Percentiles rank a stretch among this genome's conserved stretches.
These are phyloP conservation scores for Camponotus vicinus DNA, from an alignment of 1,140 invertebrate genomes.

Conservation along the genomic window DNA sequence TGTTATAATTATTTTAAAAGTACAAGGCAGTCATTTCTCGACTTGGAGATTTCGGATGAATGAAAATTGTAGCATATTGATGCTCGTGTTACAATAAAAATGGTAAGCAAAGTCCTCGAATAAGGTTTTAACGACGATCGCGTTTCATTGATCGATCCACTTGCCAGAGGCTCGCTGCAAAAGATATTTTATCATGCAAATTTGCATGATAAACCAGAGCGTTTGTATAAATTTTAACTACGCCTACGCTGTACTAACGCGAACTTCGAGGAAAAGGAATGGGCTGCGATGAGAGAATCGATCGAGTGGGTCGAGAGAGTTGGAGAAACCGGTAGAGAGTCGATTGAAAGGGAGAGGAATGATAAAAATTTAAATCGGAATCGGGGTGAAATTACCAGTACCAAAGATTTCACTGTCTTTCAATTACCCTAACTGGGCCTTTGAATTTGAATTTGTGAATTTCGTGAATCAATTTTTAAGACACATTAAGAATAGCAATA, in stretches of 20 bases:
- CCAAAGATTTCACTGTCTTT: slow-evolving; percentile 15
- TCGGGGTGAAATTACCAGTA: slow-evolving; percentile 23
- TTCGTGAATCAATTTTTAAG: not conserved
- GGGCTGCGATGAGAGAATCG: slow-evolving; percentile 41
- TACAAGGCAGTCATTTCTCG: not conserved
- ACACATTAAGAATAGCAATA: not conserved
- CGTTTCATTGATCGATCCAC: slow-evolving; percentile 50
- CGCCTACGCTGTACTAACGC: not conserved
- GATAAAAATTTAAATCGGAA: slow-evolving; percentile 72
- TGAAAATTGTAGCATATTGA: slow-evolving; percentile 24
- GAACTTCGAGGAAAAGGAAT: slow-evolving; percentile 36
- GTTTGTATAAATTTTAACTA: slow-evolving; percentile 64
- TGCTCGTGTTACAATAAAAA: slow-evolving; percentile 53
- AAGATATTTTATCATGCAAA: slow-evolving; percentile 73
- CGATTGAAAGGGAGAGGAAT: slow-evolving; percentile 63
- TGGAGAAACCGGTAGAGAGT: slow-evolving; percentile 5
- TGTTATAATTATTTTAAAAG: not conserved
- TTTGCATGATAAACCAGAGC: slow-evolving; percentile 49
- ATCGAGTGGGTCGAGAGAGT: slow-evolving; percentile 26
- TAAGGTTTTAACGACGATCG: slow-evolving; percentile 55
- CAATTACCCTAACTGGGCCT: slow-evolving; percentile 35
- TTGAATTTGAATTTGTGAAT: slow-evolving; percentile 4
- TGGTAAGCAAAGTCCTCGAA: slow-evolving; percentile 62
- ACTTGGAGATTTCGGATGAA: not conserved
- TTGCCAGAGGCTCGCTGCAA: slow-evolving; percentile 36